Base-by-base conservation (phyloP, 1,140 invertebrate species). In the Choristoneura fumiferana region DNA sequence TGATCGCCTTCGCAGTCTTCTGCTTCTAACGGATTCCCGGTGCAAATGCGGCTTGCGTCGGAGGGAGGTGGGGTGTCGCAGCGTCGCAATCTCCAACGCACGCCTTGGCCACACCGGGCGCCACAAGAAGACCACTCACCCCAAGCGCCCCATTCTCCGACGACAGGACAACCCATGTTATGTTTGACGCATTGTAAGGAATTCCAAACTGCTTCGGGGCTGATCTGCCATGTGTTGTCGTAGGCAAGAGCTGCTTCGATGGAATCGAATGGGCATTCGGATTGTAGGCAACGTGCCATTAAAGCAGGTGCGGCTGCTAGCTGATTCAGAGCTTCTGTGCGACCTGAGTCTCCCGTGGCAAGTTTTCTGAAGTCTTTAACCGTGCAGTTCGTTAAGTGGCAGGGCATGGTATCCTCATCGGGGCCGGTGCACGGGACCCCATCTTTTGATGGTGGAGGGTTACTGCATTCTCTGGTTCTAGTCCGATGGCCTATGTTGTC, bases 211-310 rank as follows among this genome's bases (percentile, higher is more conserved):
- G 66, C 54, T 71, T 88, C 85, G 8, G 83, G 37, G 57, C 74
- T 78, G 15, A 88, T 34, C 55, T 84, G 75, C 85, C 85, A 88
- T 5, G 78, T 83, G 39, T 87, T 85, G 54, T 87, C 85, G 9
- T 45, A 65, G 4, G 71, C 57, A 15, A 88, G 39, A 18, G 71
- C 73, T 8, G 67, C 70, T 57, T 81, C 78, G 8, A 88, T 71
- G 0, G 74, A 73, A 70, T 85, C 76, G 64, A 65, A 87, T 1
- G 76, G 73, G 29, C 85, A 88, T 62, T 86, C 76, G 34, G 69
- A 74, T 63, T 69, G 69, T 9, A 88, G 62, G 62, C 85, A 88
- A 35, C 71, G 69, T 55, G 83, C 79, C 73, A 79, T 74, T 15
- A 88, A 56, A 13, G 69, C 71, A 8, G 85, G 83, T 8, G 84